Evolutionary conservation across 2,113 vertebrate genomes (phyloP), one percentile per base, ranked within the genome.

Genomic region (Gasterosteus aculeatus): DNA sequence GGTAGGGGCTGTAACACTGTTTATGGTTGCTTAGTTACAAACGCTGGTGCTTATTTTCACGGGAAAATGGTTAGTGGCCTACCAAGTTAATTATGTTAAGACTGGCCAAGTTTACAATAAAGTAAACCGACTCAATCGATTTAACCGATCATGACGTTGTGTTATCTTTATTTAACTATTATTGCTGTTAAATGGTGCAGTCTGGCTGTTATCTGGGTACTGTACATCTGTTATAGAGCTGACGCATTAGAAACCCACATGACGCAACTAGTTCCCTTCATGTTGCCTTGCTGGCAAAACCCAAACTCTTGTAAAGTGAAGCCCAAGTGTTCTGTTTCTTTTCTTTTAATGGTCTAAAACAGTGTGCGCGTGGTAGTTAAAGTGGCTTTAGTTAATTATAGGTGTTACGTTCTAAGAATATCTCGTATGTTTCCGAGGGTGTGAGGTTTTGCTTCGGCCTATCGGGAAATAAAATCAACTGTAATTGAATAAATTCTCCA

Each of bases 321-420:
- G 4, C 58, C 16, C 44, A 81, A 59, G 9, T 63, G 75, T 81
- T 81, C 80, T 53, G 64, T 74, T 87, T 84, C 80, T 81, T 82
- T 80, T 57, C 67, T 74, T 87, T 84, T 83, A 83, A 69, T 78
- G 66, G 65, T 71, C 72, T 78, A 82, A 87, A 85, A 82, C 78
- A 84, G 69, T 54, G 49, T 39, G 4, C 11, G 16, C 64, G 12
- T 77, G 62, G 65, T 72, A 66, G 63, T 84, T 85, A 54, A 39
- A 58, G 81, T 62, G 83, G 72, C 80, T 87, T 78, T 2, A 35
- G 58, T 83, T 91, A 80, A 91, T 90, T 84, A 91, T 82, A 82
- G 70, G 72, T 73, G 63, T 62, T 18, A 29, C 41, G 16, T 5
- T 47, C 76, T 70, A 53, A 74, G 44, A 82, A 84, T 76, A 84